Conservation (phyloP, 2,888 invertebrate genomes). For the Philonicus albiceps region DNA sequence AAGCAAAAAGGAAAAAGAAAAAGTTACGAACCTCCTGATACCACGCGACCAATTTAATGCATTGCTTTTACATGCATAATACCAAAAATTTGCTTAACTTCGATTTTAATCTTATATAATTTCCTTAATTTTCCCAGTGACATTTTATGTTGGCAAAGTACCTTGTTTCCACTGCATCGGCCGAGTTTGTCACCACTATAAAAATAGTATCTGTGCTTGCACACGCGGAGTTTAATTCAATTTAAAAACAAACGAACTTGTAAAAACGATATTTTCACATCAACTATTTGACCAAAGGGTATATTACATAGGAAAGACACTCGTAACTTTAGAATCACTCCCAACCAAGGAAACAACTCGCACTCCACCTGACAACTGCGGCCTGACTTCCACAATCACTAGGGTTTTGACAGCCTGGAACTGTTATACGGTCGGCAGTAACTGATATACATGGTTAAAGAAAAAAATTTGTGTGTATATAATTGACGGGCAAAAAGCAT, state of each 20-base stretch:
- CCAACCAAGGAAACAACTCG: not conserved
- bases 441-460: not conserved
- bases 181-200: not conserved
- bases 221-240: not conserved
- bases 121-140: not conserved
- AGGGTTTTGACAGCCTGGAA: not conserved
- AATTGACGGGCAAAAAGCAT: not conserved
- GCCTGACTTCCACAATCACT: not conserved
- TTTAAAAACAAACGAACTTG: not conserved
- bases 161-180: not conserved
- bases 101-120: constrained; percentile 6
- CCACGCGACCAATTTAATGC: not conserved
- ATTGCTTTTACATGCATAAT: not conserved
- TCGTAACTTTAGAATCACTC: not conserved
- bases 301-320: not conserved
- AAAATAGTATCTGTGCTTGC: not conserved
- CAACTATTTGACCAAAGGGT: not conserved
- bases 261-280: not conserved
- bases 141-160: not conserved
- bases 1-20: not conserved
- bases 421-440: not conserved
- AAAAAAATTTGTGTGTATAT: not conserved
- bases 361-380: not conserved
- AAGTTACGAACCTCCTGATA: constrained; percentile 11
- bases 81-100: not conserved